phyloP scores from a whole-genome alignment of 2,113 vertebrate species.

The Paramisgurnus dabryanus region DNA sequence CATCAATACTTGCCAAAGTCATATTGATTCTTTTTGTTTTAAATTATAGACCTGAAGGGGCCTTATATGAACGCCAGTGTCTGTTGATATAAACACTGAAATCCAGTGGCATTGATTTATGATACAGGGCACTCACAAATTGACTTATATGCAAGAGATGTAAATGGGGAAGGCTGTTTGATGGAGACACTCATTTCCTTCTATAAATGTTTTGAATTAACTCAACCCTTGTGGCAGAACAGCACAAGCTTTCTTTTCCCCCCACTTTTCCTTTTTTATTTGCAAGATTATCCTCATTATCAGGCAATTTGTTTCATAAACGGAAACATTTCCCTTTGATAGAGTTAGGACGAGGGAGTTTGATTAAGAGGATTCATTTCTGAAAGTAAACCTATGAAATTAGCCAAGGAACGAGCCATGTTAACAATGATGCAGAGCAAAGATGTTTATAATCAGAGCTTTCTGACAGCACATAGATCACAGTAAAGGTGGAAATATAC shows the following conservation, averaged over 20 bases:
- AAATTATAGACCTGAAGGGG: background rate
- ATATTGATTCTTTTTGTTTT: background rate
- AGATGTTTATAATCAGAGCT: slow-evolving; percentile 55
- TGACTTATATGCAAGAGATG: slow-evolving; percentile 84
- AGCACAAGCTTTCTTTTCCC: slow-evolving; percentile 18
- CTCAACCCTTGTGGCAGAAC: slow-evolving; percentile 54
- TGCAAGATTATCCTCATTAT: slow-evolving; percentile 81
- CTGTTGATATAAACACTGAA: slow-evolving; percentile 36
- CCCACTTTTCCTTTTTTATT: slow-evolving; percentile 62
- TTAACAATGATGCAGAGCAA: slow-evolving; percentile 62
- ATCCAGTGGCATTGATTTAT: slow-evolving; percentile 75
- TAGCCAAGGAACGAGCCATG: slow-evolving; percentile 83
- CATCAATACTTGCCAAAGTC: background rate
- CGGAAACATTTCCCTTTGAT: slow-evolving; percentile 81
- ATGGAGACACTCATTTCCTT: slow-evolving; percentile 81
- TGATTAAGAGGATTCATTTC: slow-evolving; percentile 93
- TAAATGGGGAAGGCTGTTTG: slow-evolving; percentile 83
- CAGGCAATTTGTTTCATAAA: slow-evolving; percentile 89
- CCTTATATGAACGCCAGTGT: slow-evolving; percentile 10
- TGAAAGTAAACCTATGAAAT: slow-evolving; percentile 93
- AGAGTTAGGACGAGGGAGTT: slow-evolving; percentile 86
- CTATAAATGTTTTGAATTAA: slow-evolving; percentile 81
- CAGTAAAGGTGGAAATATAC: slow-evolving; percentile 53
- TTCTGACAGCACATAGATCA: slow-evolving; percentile 56
- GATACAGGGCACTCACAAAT: slow-evolving; percentile 78